These are phyloP conservation scores for Ptychochromis oligacanthus DNA, from an alignment of 2,113 vertebrate species.

Conservation along the genomic window DNA sequence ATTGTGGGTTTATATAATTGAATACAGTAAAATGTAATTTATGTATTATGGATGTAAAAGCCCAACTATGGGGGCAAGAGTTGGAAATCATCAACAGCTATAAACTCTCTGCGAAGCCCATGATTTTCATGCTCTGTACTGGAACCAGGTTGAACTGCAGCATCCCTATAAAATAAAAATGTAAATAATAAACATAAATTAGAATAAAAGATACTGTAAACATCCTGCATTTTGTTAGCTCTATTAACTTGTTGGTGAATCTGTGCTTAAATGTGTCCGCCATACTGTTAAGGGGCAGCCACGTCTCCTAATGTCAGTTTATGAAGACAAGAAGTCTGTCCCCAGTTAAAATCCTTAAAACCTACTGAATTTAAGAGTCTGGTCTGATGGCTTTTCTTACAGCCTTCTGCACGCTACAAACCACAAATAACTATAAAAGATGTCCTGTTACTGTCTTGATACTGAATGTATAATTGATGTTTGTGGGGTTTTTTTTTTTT, in stretches of 20 bases:
- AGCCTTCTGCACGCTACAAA: neutral
- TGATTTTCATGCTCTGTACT: neutral
- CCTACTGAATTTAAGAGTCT: accelerated
- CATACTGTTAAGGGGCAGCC: neutral
- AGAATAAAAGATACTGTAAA: neutral
- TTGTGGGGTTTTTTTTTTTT: neutral
- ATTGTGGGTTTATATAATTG: no score
- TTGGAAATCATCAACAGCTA: neutral
- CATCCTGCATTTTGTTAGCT: neutral
- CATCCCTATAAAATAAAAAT: neutral
- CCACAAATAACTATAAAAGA: neutral
- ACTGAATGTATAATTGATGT: neutral
- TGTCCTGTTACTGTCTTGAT: neutral
- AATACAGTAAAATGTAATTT: neutral
- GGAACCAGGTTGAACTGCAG: neutral
- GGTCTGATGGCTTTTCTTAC: neutral
- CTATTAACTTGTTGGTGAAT: no score
- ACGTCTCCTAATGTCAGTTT: neutral
- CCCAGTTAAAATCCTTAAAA: neutral
- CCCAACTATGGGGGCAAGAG: neutral
- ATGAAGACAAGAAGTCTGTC: neutral
- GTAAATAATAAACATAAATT: neutral
- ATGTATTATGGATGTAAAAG: neutral
- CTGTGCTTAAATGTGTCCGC: no score
- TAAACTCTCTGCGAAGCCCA: neutral